Percentiles rank a stretch among this genome's conserved stretches.
These are phyloP conservation scores for Drosophila subpulchrella DNA, from an alignment of 1,140 invertebrate species.

Conservation along the genomic window DNA sequence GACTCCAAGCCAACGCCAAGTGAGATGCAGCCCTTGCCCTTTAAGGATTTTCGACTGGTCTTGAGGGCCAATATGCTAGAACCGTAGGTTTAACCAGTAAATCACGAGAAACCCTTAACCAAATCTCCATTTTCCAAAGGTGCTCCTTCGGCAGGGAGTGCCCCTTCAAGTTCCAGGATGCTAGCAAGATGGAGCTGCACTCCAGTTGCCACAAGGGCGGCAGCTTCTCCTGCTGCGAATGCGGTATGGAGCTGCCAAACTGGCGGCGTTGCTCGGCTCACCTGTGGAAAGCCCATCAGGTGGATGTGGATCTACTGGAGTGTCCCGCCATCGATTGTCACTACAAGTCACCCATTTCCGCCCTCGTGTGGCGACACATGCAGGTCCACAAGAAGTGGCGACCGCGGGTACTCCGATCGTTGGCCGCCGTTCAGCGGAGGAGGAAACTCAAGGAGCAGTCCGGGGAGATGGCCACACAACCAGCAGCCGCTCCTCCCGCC, in stretches of 20 bases:
- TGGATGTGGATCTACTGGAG: constrained; percentile 88
- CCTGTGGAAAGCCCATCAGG: constrained; percentile 88
- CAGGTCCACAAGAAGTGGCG: constrained; percentile 76
- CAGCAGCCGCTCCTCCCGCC: neutral
- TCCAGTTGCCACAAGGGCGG: constrained; percentile 84
- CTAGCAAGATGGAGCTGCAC: constrained; percentile 85
- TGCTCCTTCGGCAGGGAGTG: constrained; percentile 85
- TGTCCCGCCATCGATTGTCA: constrained; percentile 88
- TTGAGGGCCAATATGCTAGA: constrained; percentile 55
- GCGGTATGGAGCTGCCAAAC: constrained; percentile 85
- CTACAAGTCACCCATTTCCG: constrained; percentile 86
- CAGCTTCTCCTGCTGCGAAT: constrained; percentile 85
- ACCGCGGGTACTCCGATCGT: constrained; percentile 56
- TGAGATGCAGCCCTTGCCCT: constrained; percentile 67
- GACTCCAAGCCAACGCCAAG: neutral
- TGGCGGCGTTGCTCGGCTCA: constrained; percentile 89
- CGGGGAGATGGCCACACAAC: constrained; percentile 5
- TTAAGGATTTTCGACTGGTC: constrained; percentile 74
- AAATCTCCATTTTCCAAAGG: constrained; percentile 53
- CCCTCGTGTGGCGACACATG: constrained; percentile 80
- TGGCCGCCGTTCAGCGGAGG: constrained; percentile 52
- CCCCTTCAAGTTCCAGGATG: constrained; percentile 85
- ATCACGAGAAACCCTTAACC: neutral
- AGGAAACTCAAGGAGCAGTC: constrained; percentile 49
- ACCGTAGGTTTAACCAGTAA: constrained; percentile 35